A percentile compares a stretch with the other conserved stretches of the same genome.
phyloP scores from a whole-genome alignment of 2,888 invertebrate genomes.

The Ethmia dodecea region DNA sequence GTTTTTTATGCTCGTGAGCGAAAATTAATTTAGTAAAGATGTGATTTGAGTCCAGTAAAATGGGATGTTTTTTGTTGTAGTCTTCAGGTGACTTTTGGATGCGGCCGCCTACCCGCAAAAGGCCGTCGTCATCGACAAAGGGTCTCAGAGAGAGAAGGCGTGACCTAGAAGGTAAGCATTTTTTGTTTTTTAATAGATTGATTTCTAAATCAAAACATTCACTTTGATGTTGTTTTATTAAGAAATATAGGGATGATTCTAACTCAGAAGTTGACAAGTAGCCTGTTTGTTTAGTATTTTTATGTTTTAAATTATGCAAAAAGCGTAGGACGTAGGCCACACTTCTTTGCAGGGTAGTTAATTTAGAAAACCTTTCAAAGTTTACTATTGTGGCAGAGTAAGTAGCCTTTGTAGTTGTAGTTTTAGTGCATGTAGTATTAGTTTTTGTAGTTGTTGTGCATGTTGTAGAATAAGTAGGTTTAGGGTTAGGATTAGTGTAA shows the following conservation, averaged over 20 bases:
- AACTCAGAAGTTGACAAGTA: neutral
- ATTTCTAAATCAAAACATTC: conserved; percentile 3
- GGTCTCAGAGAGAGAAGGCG: conserved; percentile 8
- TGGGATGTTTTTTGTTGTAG: conserved; percentile 15
- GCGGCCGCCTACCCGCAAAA: conserved; percentile 16
- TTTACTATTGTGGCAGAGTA: neutral
- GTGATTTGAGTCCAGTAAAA: neutral
- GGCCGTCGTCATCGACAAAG: conserved; percentile 8
- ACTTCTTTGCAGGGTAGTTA: neutral
- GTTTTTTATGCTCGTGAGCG: neutral
- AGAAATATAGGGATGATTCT: neutral
- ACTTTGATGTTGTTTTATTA: conserved; percentile 3
- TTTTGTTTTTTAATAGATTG: conserved; percentile 4
- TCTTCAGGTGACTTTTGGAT: conserved; percentile 5
- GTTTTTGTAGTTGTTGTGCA: neutral
- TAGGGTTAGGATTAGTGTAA: neutral
- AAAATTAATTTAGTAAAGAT: neutral
- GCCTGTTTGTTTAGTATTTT: conserved; percentile 1
- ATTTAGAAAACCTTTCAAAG: neutral
- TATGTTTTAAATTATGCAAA: conserved; percentile 1
- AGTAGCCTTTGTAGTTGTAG: too few relatives aligned
- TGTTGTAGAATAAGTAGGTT: neutral
- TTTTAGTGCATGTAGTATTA: too few relatives aligned
- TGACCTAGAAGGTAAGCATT: conserved; percentile 8
- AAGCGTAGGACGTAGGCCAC: neutral